A percentile compares a stretch with the other conserved stretches of the same genome.
Evolutionary conservation across 2,888 invertebrate species (phyloP).

Genomic region (Scaptomyza caliginosa): DNA sequence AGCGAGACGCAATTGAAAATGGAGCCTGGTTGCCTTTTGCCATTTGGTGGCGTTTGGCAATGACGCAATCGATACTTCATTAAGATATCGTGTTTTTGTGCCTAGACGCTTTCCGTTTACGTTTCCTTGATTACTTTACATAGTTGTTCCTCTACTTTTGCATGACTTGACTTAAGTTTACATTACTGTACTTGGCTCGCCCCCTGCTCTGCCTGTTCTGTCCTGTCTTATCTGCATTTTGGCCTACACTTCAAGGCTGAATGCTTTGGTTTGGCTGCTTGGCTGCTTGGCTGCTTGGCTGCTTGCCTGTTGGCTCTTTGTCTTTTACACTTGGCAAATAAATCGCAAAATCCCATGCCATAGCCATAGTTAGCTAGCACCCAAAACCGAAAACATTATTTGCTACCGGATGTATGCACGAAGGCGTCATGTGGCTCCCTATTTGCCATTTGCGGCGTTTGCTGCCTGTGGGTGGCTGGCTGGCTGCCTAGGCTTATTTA

Average conservation of each 20-base stretch:
- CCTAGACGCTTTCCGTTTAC: constrained; percentile 81
- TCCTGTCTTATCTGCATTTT: constrained; percentile 63
- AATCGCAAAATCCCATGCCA: constrained; percentile 78
- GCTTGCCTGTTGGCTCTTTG: constrained; percentile 58
- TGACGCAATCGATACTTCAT: constrained; percentile 76
- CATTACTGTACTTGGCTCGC: constrained; percentile 24
- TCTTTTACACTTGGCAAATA: constrained; percentile 75
- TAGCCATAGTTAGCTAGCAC: constrained; percentile 31
- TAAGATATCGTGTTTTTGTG: constrained; percentile 80
- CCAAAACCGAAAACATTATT: constrained; percentile 58
- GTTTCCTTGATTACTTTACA: constrained; percentile 82
- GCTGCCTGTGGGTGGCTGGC: not conserved
- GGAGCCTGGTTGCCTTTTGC: constrained; percentile 46
- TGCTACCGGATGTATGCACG: constrained; percentile 74
- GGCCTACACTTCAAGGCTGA: constrained; percentile 51
- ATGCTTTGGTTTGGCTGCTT: constrained; percentile 1
- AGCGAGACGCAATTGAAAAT: constrained; percentile 5
- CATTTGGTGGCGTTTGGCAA: constrained; percentile 54
- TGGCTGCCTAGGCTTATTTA: constrained; percentile 37
- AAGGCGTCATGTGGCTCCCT: constrained; percentile 50
- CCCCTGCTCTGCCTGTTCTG: constrained; percentile 41
- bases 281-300: constrained; percentile 21
- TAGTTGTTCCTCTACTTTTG: constrained; percentile 56
- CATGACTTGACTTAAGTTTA: constrained; percentile 22
- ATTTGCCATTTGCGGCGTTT: constrained; percentile 31